Conservation (phyloP, 2,888 invertebrate genomes). For the Criorhina ranunculi region DNA sequence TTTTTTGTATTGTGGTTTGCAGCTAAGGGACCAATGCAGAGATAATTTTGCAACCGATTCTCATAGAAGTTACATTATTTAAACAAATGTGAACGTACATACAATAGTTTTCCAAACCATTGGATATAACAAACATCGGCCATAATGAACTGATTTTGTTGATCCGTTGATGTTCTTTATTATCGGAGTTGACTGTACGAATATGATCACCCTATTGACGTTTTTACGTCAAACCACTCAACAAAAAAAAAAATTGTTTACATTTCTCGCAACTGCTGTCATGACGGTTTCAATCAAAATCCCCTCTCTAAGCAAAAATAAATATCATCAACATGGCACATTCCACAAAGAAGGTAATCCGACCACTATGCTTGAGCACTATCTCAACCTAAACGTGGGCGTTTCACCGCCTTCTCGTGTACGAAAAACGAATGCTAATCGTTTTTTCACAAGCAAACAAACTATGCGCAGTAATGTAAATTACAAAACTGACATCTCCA, state of each 20-base stretch:
- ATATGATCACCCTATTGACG: no score
- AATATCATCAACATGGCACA: constrained; percentile 32
- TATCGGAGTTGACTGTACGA: no score
- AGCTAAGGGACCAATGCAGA: no score
- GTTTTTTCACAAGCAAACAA: constrained; percentile 4
- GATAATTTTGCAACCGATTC: no score
- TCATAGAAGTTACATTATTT: no score
- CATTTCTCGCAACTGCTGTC: constrained; percentile 9
- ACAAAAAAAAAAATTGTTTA: constrained; percentile 7
- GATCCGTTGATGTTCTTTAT: no score
- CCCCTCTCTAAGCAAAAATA: background rate
- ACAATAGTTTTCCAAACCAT: no score
- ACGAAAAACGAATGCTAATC: constrained; percentile 38
- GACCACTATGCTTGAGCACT: constrained; percentile 40
- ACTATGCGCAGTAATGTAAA: constrained; percentile 42
- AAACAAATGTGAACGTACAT: no score
- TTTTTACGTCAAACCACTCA: background rate
- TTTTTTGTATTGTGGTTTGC: no score
- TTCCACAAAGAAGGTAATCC: constrained; percentile 39
- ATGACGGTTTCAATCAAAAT: constrained; percentile 20
- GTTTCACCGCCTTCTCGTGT: constrained; percentile 32
- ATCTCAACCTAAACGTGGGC: constrained; percentile 54
- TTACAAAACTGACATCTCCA: constrained; percentile 41
- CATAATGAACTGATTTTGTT: no score
- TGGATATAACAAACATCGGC: no score